A percentile compares a stretch with the other conserved stretches of the same genome.
Evolutionary conservation across 2,888 invertebrate genomes (phyloP).

Genomic region (Acanthacorydalis orientalis): DNA sequence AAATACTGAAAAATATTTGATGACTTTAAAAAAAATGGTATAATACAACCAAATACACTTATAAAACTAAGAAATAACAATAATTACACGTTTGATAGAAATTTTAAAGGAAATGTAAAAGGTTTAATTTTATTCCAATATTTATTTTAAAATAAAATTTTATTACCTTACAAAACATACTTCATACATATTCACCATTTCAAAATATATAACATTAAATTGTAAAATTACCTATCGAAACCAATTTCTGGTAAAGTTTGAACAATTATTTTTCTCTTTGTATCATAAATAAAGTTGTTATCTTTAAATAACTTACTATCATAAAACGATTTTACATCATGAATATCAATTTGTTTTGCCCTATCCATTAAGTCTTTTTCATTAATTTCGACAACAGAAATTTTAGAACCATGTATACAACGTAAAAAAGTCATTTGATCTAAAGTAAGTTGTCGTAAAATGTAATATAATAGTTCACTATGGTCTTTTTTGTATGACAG

Average conservation of each 20-base stretch:
- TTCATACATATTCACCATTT: too few relatives aligned
- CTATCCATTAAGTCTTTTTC: slow-evolving; percentile 72
- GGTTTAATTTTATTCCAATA: too few relatives aligned
- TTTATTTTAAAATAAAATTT: too few relatives aligned
- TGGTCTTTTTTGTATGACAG: slow-evolving; percentile 88
- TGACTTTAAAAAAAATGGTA: too few relatives aligned
- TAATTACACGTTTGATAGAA: too few relatives aligned
- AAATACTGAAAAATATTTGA: too few relatives aligned
- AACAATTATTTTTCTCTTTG: slow-evolving; percentile 66
- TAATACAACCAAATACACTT: too few relatives aligned
- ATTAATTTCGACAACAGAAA: slow-evolving; percentile 58
- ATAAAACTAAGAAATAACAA: too few relatives aligned
- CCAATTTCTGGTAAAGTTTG: slow-evolving; percentile 54
- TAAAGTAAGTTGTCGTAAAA: slow-evolving; percentile 79
- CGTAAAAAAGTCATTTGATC: slow-evolving; percentile 80
- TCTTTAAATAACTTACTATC: slow-evolving; percentile 76
- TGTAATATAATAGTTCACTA: slow-evolving; percentile 88
- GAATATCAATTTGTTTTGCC: slow-evolving; percentile 83
- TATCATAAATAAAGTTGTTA: slow-evolving; percentile 77
- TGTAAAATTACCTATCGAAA: too few relatives aligned
- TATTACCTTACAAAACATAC: too few relatives aligned
- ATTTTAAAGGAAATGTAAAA: too few relatives aligned
- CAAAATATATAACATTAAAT: too few relatives aligned
- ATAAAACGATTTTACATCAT: slow-evolving; percentile 79
- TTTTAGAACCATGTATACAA: slow-evolving; percentile 43